Evolutionary conservation across 2,113 vertebrate species (phyloP), one percentile per base, ranked within the genome.

Genomic region (Callithrix jacchus): DNA sequence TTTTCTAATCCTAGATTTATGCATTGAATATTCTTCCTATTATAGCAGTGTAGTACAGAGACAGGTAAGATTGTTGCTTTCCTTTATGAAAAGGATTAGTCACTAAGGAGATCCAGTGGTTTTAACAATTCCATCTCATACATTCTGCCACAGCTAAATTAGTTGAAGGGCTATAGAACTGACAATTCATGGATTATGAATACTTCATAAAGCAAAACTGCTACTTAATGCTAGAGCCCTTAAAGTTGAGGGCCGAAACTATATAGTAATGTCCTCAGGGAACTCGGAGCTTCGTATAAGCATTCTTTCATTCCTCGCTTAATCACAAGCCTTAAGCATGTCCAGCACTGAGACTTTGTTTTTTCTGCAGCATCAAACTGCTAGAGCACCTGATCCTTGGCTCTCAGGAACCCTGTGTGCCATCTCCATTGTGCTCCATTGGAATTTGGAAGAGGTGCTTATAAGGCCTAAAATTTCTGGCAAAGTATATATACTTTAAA

Each of bases 1-100:
- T 87, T 88, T 32, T 56, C 64, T 93, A 91, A 91, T 84, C 37
- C n/a, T 42, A 56, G 85, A 94, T 86, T 73, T 92, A 97, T 83
- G 49, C 30, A 17, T 7, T 45, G 73, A 93, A 49, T 94, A 83
- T 95, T 94, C 45, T 18, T 54, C 14, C 68, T 87, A 74, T 64
- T 64, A 64, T 64, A 93, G 58, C 45, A 76, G 9, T 18, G 3
- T 85, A 71, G 58, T 13, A 4, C 71, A 79, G 76, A 93, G n/a
- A 80, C 37, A 82, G 35, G 12, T 87, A 68, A 18, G 90, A 76
- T 61, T 68, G 73, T 85, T 87, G 10, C 83, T 93, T 97, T 83
- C 21, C 8, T 91, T 95, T 91, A 32, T 95, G 42, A 56, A 93
- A 86, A 91, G 10, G 10, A 64, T 82, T 79, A 66, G 14, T 79